Evolutionary conservation across 2,888 invertebrate genomes (phyloP), one percentile per base, ranked within the genome.

Genomic region (Caenorhabditis japonica): DNA sequence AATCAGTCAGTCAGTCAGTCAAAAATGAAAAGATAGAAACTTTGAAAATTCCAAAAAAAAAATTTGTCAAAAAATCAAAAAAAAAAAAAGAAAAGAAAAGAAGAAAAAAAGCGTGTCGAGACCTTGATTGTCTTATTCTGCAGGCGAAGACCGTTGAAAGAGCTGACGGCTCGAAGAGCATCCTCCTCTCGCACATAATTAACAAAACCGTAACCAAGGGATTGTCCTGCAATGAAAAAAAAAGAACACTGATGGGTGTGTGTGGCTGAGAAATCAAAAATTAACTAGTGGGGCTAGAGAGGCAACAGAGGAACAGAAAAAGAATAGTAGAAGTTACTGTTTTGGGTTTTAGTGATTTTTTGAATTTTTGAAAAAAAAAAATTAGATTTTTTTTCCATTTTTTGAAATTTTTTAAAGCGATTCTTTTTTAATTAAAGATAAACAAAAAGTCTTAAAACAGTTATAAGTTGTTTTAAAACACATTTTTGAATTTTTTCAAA

Each of bases 81-180:
- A 21, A 53, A 21, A 25, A 53, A 43, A 27, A 39, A 43, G 19
- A 66, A 44, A 60, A 38, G 33, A 21, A 60, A 46, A 59, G 25
- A 43, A 17, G 23, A 30, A 41, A 25, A 62, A 52, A 19, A 15
- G 41, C 30, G 49, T 30, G 39, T n/a, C n/a, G 96, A 51, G 87
- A 95, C 97, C 92, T 97, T 99, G 88, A 99, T 99, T 47, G 97
- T 99, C 92, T 99, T 99, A 90, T 99, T 99, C 90, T 99, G 97
- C 84, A 99, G 92, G 80, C 97, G 92, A 84, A 99, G 92, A 77
- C 97, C 97, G 90, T 99, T 99, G 84, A 99, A 92, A 64, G 96
- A 95, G 90, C 94, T 93, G 89, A 99, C 97, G 76, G 99, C 99
- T 90, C 97, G 97, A 89, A 95, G 94, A 74, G 99, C 99, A 90